Percentiles rank a stretch among this genome's conserved stretches.
phyloP scores from a whole-genome alignment of 2,888 invertebrate species.

The Drosophila pseudotakahashii region DNA sequence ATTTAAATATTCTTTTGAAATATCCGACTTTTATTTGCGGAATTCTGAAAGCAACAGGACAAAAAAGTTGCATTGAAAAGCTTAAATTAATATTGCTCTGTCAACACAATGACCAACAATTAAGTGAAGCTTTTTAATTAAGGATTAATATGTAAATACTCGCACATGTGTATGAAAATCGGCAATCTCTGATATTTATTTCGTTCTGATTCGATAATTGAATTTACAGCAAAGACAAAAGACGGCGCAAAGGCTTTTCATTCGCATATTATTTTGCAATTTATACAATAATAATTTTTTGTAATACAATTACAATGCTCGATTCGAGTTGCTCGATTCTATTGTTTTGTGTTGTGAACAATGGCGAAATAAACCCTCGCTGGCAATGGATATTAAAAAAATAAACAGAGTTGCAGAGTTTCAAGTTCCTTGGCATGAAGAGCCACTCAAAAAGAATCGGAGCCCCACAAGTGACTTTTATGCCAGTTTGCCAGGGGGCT shows the following conservation, averaged over 20 bases:
- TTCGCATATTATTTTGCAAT: constrained; percentile 10
- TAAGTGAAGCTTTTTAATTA: constrained; percentile 45
- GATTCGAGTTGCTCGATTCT: constrained; percentile 9
- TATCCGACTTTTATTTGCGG: too few relatives aligned
- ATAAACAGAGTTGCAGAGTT: constrained; percentile 30
- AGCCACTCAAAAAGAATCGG: constrained; percentile 7
- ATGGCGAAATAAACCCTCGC: neutral
- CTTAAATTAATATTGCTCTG: constrained; percentile 10
- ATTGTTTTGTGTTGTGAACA: constrained; percentile 16
- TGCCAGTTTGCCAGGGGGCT: neutral
- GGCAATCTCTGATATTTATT: constrained; percentile 21
- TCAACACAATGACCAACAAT: constrained; percentile 28
- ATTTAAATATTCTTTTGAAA: too few relatives aligned
- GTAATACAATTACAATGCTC: constrained; percentile 38
- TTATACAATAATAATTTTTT: constrained; percentile 16
- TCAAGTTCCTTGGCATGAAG: constrained; percentile 28
- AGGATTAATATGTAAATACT: constrained; percentile 29
- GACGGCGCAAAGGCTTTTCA: constrained; percentile 10
- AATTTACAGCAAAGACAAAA: constrained; percentile 42
- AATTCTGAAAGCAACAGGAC: neutral
- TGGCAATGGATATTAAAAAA: constrained; percentile 20
- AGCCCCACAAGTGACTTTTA: constrained; percentile 12
- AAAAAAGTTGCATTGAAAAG: neutral
- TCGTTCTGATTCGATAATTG: constrained; percentile 41
- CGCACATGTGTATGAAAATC: neutral